A percentile compares a stretch with the other conserved stretches of the same genome.
These are phyloP conservation scores for Trisateles emortualis DNA, from an alignment of 2,888 invertebrate species.

Conservation along the genomic window DNA sequence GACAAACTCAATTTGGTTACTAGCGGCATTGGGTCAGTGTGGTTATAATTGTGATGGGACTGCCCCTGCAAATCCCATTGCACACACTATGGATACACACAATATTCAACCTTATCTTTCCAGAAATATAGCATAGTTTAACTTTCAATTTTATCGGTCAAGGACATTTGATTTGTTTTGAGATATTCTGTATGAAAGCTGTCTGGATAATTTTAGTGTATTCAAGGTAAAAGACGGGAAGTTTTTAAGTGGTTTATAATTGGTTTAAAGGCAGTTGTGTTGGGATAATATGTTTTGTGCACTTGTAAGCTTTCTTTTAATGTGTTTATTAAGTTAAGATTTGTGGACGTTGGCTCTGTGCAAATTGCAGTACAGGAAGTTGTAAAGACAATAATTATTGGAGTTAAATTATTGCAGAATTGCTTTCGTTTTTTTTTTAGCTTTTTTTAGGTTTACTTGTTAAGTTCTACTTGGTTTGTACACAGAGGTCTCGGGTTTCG, in stretches of 20 bases:
- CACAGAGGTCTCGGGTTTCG: too few species aligned
- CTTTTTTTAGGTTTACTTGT: too few species aligned
- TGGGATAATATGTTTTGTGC: neutral
- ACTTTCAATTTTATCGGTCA: constrained; percentile 32
- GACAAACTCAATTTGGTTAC: constrained; percentile 84
- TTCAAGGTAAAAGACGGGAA: neutral
- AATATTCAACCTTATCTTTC: constrained; percentile 40
- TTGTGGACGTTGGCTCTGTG: too few species aligned
- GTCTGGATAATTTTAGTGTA: constrained; percentile 1
- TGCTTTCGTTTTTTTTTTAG: too few species aligned
- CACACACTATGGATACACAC: constrained; percentile 29
- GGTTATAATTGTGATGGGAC: constrained; percentile 78
- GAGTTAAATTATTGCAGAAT: too few species aligned
- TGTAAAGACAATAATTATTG: too few species aligned
- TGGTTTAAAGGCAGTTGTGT: neutral
- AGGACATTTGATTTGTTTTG: constrained; percentile 28
- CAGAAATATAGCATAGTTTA: constrained; percentile 27
- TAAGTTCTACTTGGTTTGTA: too few species aligned
- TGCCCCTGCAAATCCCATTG: constrained; percentile 64
- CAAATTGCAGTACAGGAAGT: too few species aligned
- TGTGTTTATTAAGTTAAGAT: neutral
- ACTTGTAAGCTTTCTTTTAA: neutral
- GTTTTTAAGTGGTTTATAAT: neutral
- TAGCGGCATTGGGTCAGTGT: constrained; percentile 74
- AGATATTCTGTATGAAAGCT: constrained; percentile 6